Conservation (phyloP, 2,797 vertebrate genomes). For the Sebastes vulpes region DNA sequence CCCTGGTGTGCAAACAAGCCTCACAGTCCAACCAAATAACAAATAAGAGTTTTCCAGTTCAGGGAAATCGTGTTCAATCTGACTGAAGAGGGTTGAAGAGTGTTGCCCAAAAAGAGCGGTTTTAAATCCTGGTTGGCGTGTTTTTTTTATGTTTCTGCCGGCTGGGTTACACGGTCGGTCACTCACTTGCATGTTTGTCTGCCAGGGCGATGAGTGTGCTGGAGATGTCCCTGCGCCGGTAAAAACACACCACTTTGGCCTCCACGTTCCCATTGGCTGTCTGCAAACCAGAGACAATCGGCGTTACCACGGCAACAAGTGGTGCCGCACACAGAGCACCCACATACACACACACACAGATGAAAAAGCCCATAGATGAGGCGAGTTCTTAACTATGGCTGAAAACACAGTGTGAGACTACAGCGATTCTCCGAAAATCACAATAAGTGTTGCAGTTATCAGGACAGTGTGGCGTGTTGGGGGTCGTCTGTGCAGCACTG, state of each 20-base stretch:
- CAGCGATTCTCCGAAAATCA: constrained; percentile 39
- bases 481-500: background rate
- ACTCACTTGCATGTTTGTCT: constrained; percentile 99
- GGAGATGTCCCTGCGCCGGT: constrained; percentile 97
- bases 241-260: constrained; percentile 99
- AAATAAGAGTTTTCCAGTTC: constrained; percentile 22
- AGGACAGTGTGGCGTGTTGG: background rate
- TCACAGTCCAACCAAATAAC: background rate
- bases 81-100: constrained; percentile 6
- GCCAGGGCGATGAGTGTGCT: constrained; percentile 96
- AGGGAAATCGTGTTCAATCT: constrained; percentile 6
- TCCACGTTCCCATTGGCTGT: constrained; percentile 99
- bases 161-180: constrained; percentile 44
- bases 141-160: background rate
- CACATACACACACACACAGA: constrained; percentile 32
- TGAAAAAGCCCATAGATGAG: constrained; percentile 34
- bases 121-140: background rate
- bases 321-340: constrained; percentile 62
- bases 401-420: constrained; percentile 52
- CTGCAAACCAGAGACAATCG: constrained; percentile 87
- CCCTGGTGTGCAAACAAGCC: constrained; percentile 23
- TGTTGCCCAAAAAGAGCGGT: background rate
- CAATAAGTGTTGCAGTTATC: constrained; percentile 31
- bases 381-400: constrained; percentile 58
- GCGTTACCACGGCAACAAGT: constrained; percentile 83